A percentile compares a stretch with the other conserved stretches of the same genome.
phyloP scores from a whole-genome alignment of 2,888 invertebrate genomes.

The Dolichopus griseipennis region DNA sequence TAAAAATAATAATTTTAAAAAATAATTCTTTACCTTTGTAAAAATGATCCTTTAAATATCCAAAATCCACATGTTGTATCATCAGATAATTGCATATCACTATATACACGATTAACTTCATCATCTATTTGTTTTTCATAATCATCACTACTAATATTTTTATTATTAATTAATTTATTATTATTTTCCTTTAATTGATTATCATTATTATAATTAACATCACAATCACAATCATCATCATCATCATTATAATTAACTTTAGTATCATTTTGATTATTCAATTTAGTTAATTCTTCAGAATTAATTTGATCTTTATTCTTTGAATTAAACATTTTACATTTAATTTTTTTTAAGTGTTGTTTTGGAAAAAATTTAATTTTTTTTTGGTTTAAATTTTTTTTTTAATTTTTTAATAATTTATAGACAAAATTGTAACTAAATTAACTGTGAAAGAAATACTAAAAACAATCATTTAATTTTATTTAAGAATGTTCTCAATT shows the following conservation, averaged over 20 bases:
- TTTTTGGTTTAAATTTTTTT: background rate
- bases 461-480: background rate
- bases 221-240: constrained; percentile 12
- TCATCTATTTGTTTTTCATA: constrained; percentile 29
- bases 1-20: no score
- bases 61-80: constrained; percentile 59
- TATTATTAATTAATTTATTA: constrained; percentile 23
- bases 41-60: constrained; percentile 48
- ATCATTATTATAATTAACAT: constrained; percentile 14
- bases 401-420: no score
- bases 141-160: constrained; percentile 28
- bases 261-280: constrained; percentile 20
- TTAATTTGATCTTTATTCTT: constrained; percentile 19
- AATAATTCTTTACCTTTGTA: constrained; percentile 56
- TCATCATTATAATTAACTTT: constrained; percentile 21
- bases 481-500: background rate
- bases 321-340: constrained; percentile 1
- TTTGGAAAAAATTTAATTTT: no score
- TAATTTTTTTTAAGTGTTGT: no score
- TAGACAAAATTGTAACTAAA: no score
- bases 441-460: no score
- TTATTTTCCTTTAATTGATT: background rate
- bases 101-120: constrained; percentile 45
- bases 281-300: constrained; percentile 17
- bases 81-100: constrained; percentile 48